Percentiles rank a stretch among this genome's conserved stretches.
phyloP scores from a whole-genome alignment of 1,140 invertebrate species.

The Calephelis virginiensis region DNA sequence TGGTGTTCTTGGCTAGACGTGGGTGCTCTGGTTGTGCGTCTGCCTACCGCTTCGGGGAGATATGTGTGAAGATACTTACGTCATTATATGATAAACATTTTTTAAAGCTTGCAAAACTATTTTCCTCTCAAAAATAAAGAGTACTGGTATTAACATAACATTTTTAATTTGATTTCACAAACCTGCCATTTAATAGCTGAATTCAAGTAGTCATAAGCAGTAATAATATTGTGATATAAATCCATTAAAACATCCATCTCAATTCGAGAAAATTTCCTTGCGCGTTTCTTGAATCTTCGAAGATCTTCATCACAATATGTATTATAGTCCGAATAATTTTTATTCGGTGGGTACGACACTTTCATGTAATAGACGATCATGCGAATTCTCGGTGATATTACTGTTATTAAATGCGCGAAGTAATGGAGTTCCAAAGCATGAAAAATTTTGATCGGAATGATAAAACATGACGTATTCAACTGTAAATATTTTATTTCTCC shows the following conservation, averaged over 20 bases:
- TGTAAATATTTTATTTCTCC: background rate
- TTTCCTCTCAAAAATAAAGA: too few species aligned
- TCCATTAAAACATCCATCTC: conserved; percentile 52
- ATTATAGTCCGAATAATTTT: conserved; percentile 1
- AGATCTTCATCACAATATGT: background rate
- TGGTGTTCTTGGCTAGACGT: too few species aligned
- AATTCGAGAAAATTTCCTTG: conserved; percentile 13
- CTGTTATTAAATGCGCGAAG: conserved; percentile 39
- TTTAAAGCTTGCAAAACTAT: too few species aligned
- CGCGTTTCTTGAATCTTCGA: conserved; percentile 10
- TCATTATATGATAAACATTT: too few species aligned
- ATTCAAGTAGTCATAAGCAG: conserved; percentile 50
- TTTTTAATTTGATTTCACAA: conserved; percentile 17
- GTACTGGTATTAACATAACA: too few species aligned
- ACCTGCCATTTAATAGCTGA: conserved; percentile 64
- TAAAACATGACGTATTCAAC: background rate
- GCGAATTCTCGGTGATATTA: conserved; percentile 38
- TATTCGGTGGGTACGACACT: conserved; percentile 29
- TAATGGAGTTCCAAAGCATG: conserved; percentile 40
- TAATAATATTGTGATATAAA: conserved; percentile 52
- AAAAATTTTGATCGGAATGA: conserved; percentile 29
- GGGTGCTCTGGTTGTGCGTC: too few species aligned
- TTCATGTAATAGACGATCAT: conserved; percentile 41
- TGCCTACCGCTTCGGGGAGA: too few species aligned
- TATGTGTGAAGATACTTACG: too few species aligned